Evolutionary conservation across 2,888 invertebrate species (phyloP).

Genomic region (Augiades crinisus): DNA sequence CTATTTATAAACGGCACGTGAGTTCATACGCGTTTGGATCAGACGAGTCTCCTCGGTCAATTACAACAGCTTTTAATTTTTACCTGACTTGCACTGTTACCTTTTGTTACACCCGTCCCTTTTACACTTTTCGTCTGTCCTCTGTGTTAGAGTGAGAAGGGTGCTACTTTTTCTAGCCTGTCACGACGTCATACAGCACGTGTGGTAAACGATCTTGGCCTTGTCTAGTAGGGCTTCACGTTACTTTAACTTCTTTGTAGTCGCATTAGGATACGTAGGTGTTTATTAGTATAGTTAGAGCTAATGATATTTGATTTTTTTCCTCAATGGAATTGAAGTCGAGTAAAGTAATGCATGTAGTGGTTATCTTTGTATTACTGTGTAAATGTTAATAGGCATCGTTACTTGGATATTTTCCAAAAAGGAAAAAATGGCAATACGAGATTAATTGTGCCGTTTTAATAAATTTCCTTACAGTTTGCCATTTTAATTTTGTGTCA

Average conservation of each 20-base stretch:
- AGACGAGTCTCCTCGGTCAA: not conserved
- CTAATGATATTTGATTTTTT: not conserved
- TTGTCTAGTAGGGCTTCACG: slow-evolving; percentile 38
- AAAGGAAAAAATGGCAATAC: too few species aligned
- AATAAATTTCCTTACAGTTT: too few species aligned
- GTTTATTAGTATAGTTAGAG: too few species aligned
- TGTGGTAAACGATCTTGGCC: slow-evolving; percentile 38
- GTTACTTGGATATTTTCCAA: too few species aligned
- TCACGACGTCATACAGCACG: slow-evolving; percentile 27
- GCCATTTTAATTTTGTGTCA: not conserved
- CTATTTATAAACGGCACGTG: too few species aligned
- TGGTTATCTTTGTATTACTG: too few species aligned
- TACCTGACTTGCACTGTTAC: slow-evolving; percentile 14
- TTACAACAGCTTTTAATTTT: slow-evolving; percentile 3
- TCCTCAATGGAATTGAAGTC: too few species aligned
- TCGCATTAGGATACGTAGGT: not conserved
- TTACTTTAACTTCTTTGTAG: slow-evolving; percentile 6
- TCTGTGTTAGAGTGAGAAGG: slow-evolving; percentile 19
- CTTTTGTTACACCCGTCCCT: slow-evolving; percentile 5
- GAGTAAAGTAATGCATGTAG: too few species aligned
- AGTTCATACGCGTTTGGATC: slow-evolving; percentile 8
- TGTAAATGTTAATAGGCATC: too few species aligned
- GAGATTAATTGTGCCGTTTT: too few species aligned
- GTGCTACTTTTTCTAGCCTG: slow-evolving; percentile 24
- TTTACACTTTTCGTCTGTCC: not conserved